Conservation (phyloP, 2,113 vertebrate species). For the Myiopsitta monachus region DNA sequence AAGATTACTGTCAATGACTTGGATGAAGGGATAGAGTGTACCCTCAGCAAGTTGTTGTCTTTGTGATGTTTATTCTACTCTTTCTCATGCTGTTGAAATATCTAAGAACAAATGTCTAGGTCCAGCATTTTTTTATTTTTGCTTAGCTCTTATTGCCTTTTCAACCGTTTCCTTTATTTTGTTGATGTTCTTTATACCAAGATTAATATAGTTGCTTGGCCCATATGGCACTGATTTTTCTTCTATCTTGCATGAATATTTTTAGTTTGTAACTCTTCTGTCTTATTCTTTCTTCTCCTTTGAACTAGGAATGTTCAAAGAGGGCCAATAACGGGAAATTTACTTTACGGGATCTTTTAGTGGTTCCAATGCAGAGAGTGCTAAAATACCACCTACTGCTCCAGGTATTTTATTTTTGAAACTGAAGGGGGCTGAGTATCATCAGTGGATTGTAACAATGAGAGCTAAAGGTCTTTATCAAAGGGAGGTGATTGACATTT, state of each 20-base stretch:
- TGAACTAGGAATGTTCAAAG: conserved; percentile 88
- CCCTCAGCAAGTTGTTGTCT: neutral
- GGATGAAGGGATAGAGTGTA: neutral
- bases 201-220: neutral
- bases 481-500: neutral
- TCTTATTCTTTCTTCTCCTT: neutral
- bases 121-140: neutral
- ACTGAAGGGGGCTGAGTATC: neutral
- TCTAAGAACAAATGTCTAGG: neutral
- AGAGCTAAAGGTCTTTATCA: neutral
- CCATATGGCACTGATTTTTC: neutral
- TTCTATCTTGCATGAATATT: neutral
- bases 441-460: neutral
- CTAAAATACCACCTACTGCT: conserved; percentile 95
- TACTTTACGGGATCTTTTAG: conserved; percentile 91
- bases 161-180: neutral
- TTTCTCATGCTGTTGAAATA: neutral
- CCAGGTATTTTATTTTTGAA: conserved; percentile 79
- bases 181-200: neutral
- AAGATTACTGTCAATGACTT: neutral
- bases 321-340: conserved; percentile 97
- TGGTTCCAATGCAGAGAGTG: conserved; percentile 98
- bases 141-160: neutral
- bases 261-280: neutral
- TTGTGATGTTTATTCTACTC: neutral